Percentiles rank a stretch among this genome's conserved stretches.
These are phyloP conservation scores for Gouania willdenowi DNA, from an alignment of 2,797 vertebrate genomes.

Conservation along the genomic window DNA sequence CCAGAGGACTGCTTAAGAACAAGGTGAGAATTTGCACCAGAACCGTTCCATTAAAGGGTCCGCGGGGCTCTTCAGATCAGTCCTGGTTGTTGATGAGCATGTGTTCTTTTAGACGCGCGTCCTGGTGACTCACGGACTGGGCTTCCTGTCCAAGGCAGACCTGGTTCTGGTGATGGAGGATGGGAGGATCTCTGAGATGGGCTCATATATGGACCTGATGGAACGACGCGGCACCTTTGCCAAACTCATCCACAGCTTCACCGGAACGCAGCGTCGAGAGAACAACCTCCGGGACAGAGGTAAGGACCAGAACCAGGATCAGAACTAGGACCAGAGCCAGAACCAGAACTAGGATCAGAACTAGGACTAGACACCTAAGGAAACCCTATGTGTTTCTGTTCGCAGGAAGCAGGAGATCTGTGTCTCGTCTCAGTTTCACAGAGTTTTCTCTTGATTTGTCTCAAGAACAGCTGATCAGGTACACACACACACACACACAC, in stretches of 20 bases:
- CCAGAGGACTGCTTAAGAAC: slow-evolving; percentile 82
- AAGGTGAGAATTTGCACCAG: slow-evolving; percentile 70
- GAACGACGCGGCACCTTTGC: slow-evolving; percentile 80
- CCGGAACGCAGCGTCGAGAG: slow-evolving; percentile 34
- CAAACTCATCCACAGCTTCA: slow-evolving; percentile 80
- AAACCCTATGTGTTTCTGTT: neutral
- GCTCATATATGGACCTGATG: slow-evolving; percentile 85
- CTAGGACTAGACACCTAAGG: too few species aligned
- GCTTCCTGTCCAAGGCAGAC: slow-evolving; percentile 82
- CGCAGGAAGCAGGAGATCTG: slow-evolving; percentile 55
- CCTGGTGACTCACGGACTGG: slow-evolving; percentile 84
- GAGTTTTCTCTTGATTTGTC: slow-evolving; percentile 66
- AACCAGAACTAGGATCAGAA: too few species aligned
- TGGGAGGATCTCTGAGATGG: slow-evolving; percentile 87
- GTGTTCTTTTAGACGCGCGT: slow-evolving; percentile 72
- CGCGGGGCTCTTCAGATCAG: too few species aligned
- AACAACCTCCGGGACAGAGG: slow-evolving; percentile 52
- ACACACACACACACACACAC: neutral
- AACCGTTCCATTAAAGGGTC: too few species aligned
- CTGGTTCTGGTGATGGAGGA: slow-evolving; percentile 86
- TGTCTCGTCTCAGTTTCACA: slow-evolving; percentile 54
- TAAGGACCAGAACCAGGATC: neutral
- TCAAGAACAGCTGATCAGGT: slow-evolving; percentile 71
- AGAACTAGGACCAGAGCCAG: too few species aligned
- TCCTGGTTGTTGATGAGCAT: neutral